Evolutionary conservation across 2,113 vertebrate genomes (phyloP).

Genomic region (Muscicapa adusta): DNA sequence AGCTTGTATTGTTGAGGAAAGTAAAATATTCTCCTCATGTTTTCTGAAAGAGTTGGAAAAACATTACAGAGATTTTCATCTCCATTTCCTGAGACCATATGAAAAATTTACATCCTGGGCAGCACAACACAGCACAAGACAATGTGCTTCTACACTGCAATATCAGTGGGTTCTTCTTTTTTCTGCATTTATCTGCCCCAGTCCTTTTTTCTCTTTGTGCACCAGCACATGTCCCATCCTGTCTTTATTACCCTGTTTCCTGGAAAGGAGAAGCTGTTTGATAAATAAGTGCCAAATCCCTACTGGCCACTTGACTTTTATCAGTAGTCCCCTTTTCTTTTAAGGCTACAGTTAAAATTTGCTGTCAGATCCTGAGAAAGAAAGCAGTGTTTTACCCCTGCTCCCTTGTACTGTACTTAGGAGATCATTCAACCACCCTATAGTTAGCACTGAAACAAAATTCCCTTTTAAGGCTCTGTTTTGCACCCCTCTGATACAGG

Average conservation of each 20-base stretch:
- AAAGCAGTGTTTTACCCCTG: neutral
- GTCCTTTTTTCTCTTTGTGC: neutral
- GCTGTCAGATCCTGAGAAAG: neutral
- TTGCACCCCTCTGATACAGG: neutral
- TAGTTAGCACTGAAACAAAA: neutral
- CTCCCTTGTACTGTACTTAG: neutral
- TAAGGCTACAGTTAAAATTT: neutral
- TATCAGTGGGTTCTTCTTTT: neutral
- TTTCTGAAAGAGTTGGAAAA: neutral
- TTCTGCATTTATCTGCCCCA: neutral
- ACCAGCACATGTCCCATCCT: neutral
- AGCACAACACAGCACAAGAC: neutral
- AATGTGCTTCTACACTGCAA: neutral
- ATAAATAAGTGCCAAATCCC: neutral
- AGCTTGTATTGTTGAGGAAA: neutral
- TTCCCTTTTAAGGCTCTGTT: neutral
- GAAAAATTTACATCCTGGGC: neutral
- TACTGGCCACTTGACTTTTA: neutral
- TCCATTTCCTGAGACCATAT: neutral
- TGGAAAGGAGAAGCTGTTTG: neutral
- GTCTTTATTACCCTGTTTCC: neutral
- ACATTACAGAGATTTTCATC: neutral
- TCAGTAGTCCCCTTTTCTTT: neutral
- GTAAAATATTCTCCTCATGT: neutral
- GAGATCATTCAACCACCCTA: neutral